Evolutionary conservation across 2,113 vertebrate genomes (phyloP).

Genomic region (Plotosus lineatus): DNA sequence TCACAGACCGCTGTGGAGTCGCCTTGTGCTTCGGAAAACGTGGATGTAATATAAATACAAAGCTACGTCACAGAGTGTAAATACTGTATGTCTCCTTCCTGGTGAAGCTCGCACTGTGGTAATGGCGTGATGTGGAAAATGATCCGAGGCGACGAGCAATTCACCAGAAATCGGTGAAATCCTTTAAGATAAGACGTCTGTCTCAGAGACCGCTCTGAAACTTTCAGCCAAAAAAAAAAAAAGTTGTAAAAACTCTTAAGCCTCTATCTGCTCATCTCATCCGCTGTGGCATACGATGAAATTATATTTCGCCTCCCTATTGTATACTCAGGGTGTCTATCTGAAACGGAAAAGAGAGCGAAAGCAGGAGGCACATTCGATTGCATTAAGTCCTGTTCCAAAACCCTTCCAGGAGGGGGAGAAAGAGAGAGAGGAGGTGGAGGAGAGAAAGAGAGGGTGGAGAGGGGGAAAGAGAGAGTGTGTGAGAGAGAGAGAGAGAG

Average conservation of each 20-base stretch:
- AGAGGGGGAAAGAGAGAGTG: too few species aligned
- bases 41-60: conserved; percentile 46
- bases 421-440: conserved; percentile 13
- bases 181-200: background rate
- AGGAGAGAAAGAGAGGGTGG: conserved; percentile 29
- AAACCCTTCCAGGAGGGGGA: conserved; percentile 7
- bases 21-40: conserved; percentile 8
- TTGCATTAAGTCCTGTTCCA: conserved; percentile 11
- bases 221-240: background rate
- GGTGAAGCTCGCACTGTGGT: background rate
- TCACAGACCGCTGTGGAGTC: background rate
- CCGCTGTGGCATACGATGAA: conserved; percentile 3
- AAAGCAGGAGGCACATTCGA: conserved; percentile 4
- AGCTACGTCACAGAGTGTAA: conserved; percentile 26
- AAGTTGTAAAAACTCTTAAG: conserved; percentile 9
- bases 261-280: conserved; percentile 8
- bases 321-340: conserved; percentile 14
- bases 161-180: background rate
- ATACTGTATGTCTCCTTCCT: conserved; percentile 35
- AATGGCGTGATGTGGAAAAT: background rate
- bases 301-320: conserved; percentile 23
- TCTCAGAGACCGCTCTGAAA: background rate
- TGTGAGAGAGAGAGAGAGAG: conserved; percentile 10
- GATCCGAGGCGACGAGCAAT: background rate
- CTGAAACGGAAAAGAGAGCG: conserved; percentile 29